Conservation (phyloP, 2,888 invertebrate species). For the Trissoscelio sp. region DNA sequence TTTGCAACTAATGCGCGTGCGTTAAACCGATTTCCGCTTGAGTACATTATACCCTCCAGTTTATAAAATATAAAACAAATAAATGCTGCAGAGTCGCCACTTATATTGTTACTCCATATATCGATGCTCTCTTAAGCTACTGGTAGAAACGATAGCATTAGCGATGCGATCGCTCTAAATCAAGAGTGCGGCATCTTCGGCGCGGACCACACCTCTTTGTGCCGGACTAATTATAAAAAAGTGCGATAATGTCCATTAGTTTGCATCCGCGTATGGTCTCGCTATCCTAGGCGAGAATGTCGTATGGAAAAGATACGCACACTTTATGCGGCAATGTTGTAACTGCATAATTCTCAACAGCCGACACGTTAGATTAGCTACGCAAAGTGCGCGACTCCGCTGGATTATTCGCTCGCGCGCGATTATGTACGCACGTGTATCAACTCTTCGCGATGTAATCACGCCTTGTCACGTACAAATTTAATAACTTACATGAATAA, state of each 20-base stretch:
- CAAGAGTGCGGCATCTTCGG: constrained; percentile 30
- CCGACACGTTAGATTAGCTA: constrained; percentile 54
- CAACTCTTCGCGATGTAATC: constrained; percentile 52
- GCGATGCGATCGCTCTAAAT: constrained; percentile 35
- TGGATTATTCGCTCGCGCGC: constrained; percentile 49
- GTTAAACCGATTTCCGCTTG: background rate
- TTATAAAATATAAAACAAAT: background rate
- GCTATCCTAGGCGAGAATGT: constrained; percentile 30
- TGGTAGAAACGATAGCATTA: constrained; percentile 50
- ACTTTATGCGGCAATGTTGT: constrained; percentile 43
- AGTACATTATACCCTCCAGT: background rate
- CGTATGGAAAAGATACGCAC: constrained; percentile 27
- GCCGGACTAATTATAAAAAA: constrained; percentile 39
- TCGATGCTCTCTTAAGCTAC: constrained; percentile 43
- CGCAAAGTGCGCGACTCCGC: constrained; percentile 37
- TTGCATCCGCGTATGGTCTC: constrained; percentile 28
- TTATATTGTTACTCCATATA: constrained; percentile 15
- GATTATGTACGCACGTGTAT: constrained; percentile 57
- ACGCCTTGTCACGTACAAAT: constrained; percentile 57
- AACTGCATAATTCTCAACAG: constrained; percentile 53
- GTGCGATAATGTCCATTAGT: constrained; percentile 51
- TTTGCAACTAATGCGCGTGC: background rate
- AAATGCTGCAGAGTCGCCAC: background rate
- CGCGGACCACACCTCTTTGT: constrained; percentile 34
- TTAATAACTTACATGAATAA: constrained; percentile 58